phyloP scores from a whole-genome alignment of 2,797 vertebrate species.

The Cynopterus sphinx region DNA sequence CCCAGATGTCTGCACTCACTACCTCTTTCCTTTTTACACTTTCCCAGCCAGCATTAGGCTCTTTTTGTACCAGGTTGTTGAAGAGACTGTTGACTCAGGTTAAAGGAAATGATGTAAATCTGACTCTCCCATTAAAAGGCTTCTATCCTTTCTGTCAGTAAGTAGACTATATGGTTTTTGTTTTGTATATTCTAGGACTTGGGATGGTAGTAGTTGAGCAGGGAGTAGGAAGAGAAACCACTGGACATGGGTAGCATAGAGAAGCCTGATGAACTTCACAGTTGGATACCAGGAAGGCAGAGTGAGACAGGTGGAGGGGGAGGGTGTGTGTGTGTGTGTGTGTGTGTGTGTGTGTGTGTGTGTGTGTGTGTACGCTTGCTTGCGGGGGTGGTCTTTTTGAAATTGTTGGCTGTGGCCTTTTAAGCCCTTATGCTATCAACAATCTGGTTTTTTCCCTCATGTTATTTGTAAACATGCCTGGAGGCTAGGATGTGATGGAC shows the following conservation, averaged over 20 bases:
- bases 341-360: no score
- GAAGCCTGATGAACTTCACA: neutral
- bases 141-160: neutral
- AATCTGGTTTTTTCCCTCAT: neutral
- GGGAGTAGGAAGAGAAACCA: neutral
- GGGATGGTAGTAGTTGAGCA: neutral
- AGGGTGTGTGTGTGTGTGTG: no score
- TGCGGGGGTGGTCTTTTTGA: neutral
- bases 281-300: neutral
- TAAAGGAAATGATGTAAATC: neutral
- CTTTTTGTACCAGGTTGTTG: neutral
- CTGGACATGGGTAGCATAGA: neutral
- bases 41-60: neutral
- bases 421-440: neutral
- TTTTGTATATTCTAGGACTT: neutral
- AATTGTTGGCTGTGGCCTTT: neutral
- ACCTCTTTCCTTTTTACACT: neutral
- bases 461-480: slow-evolving; percentile 14
- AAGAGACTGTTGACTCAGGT: neutral
- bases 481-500: neutral
- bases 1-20: fast-evolving
- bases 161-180: neutral
- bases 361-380: no score
- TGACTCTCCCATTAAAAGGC: neutral
- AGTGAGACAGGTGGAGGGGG: neutral